A percentile compares a stretch with the other conserved stretches of the same genome.
phyloP scores from a whole-genome alignment of 2,888 invertebrate genomes.

The Euproctis similis region DNA sequence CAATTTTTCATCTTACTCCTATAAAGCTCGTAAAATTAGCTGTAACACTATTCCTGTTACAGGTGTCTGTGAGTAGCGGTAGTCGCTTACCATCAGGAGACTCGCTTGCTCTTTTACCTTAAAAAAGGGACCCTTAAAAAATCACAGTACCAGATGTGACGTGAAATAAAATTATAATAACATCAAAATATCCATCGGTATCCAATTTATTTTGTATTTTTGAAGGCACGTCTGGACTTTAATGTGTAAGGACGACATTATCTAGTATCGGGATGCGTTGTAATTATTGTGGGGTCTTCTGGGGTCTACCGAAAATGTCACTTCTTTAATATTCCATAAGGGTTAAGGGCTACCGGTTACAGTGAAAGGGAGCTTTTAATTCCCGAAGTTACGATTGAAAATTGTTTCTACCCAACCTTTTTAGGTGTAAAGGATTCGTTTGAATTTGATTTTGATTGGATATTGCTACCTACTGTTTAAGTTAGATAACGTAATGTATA shows the following conservation, averaged over 20 bases:
- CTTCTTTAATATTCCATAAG: constrained; percentile 41
- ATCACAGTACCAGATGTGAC: too few species aligned
- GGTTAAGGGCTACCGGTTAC: constrained; percentile 21
- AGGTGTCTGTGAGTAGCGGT: too few species aligned
- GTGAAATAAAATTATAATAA: too few species aligned
- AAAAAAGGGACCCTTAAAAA: too few species aligned
- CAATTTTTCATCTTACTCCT: too few species aligned
- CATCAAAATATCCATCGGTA: constrained; percentile 21
- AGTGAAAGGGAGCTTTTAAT: constrained; percentile 20
- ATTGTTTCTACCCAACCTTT: constrained; percentile 19
- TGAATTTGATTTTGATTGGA: background rate
- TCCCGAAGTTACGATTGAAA: constrained; percentile 16
- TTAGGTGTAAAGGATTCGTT: constrained; percentile 1
- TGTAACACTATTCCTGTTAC: too few species aligned
- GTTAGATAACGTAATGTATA: too few species aligned
- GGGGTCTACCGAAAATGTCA: constrained; percentile 34
- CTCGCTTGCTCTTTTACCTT: too few species aligned
- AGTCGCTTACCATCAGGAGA: too few species aligned
- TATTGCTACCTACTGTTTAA: too few species aligned
- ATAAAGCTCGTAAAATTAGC: too few species aligned
- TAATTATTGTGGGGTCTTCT: constrained; percentile 53
- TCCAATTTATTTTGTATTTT: constrained; percentile 34
- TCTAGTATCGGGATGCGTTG: constrained; percentile 31
- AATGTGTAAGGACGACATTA: constrained; percentile 51
- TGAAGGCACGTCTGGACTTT: constrained; percentile 38